Conservation (phyloP, 2,797 vertebrate genomes). For the Graptemys geographica region DNA sequence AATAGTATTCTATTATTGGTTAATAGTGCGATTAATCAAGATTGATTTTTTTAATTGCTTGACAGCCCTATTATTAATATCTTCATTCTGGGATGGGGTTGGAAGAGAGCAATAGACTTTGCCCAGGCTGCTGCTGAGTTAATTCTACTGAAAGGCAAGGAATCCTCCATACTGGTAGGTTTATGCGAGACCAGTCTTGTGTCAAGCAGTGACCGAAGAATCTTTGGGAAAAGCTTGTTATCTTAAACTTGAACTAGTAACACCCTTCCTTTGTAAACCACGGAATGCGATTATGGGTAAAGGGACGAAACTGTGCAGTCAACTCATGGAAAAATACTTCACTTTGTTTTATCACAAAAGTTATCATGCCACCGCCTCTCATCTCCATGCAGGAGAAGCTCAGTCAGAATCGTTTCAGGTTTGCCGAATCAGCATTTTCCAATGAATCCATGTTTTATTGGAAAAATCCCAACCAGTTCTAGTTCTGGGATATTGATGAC, state of each 20-base stretch:
- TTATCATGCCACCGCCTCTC: neutral
- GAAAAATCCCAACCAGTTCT: neutral
- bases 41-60: too few relatives aligned
- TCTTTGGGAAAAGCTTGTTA: neutral
- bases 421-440: neutral
- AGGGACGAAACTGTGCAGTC: neutral
- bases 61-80: neutral
- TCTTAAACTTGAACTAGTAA: neutral
- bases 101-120: neutral
- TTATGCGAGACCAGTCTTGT: neutral
- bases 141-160: neutral
- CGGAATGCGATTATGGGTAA: neutral
- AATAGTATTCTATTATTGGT: too few relatives aligned
- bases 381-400: neutral
- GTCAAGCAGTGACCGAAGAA: neutral
- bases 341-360: neutral
- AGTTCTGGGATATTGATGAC: neutral
- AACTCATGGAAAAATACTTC: neutral
- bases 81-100: accelerated
- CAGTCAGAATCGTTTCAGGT: neutral
- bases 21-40: too few relatives aligned
- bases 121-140: neutral
- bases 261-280: neutral
- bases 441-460: neutral
- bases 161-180: neutral